phyloP scores from a whole-genome alignment of 2,113 vertebrate species.

The Nothocercus nigrocapillus region DNA sequence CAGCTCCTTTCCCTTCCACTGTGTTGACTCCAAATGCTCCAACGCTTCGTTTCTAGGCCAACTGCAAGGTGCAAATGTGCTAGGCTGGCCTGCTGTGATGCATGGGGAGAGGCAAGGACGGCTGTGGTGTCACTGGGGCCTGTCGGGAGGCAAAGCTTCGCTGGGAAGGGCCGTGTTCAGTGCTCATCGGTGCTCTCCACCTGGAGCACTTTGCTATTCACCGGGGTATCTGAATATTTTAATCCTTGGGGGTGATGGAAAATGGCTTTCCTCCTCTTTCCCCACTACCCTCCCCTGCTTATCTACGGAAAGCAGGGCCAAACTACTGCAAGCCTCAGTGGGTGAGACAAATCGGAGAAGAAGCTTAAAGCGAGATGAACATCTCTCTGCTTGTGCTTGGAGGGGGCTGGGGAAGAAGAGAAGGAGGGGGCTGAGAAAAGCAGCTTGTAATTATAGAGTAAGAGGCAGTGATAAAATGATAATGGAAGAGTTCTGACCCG shows the following conservation, averaged over 20 bases:
- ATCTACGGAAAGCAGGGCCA: constrained; percentile 51
- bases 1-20: neutral
- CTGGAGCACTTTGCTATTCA: constrained; percentile 19
- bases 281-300: neutral
- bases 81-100: neutral
- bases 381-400: constrained; percentile 7
- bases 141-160: neutral
- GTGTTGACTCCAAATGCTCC: neutral
- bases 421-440: neutral
- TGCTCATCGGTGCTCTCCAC: neutral
- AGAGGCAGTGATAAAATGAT: constrained; percentile 75
- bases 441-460: constrained; percentile 75
- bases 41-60: neutral
- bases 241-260: neutral
- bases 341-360: constrained; percentile 43
- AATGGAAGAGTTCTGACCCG: constrained; percentile 74
- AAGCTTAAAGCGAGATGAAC: constrained; percentile 40
- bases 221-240: constrained; percentile 1
- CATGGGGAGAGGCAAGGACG: neutral
- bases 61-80: neutral
- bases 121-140: neutral
- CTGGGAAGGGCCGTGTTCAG: neutral
- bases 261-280: neutral
- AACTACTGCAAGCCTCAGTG: neutral
- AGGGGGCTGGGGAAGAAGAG: neutral